These are phyloP conservation scores for Polydrusus tereticollis DNA, from an alignment of 2,888 invertebrate genomes.

Conservation along the genomic window DNA sequence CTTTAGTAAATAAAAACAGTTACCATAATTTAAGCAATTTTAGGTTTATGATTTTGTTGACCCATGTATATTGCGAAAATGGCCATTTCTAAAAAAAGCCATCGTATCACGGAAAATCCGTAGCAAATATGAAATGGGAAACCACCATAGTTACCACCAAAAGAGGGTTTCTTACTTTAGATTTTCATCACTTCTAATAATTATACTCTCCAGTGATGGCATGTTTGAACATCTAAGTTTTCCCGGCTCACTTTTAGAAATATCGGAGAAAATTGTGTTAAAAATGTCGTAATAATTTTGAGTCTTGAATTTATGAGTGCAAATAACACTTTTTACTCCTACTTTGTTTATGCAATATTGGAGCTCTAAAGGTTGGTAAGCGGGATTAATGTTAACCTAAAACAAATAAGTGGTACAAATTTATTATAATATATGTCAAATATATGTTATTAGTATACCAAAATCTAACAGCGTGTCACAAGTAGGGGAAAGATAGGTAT, in stretches of 20 bases:
- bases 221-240: slow-evolving; percentile 67
- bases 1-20: too few relatives aligned
- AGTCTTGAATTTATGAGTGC: slow-evolving; percentile 73
- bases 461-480: too few relatives aligned
- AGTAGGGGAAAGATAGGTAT: too few relatives aligned
- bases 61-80: too few relatives aligned
- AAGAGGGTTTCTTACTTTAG: slow-evolving; percentile 67
- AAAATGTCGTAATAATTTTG: slow-evolving; percentile 79
- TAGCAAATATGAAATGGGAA: too few relatives aligned
- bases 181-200: slow-evolving; percentile 70
- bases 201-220: slow-evolving; percentile 71
- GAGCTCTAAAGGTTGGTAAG: slow-evolving; percentile 78
- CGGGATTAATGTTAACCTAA: slow-evolving; percentile 83
- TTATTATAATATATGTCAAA: neutral
- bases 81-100: too few relatives aligned
- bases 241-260: slow-evolving; percentile 68
- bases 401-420: slow-evolving; percentile 45
- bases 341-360: slow-evolving; percentile 81
- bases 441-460: too few relatives aligned
- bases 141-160: too few relatives aligned
- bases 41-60: too few relatives aligned
- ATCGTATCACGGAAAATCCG: too few relatives aligned
- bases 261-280: slow-evolving; percentile 72
- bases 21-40: too few relatives aligned
- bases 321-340: slow-evolving; percentile 75